Percentiles rank a stretch among this genome's conserved stretches.
These are phyloP conservation scores for Alligator mississippiensis DNA, from an alignment of 2,113 vertebrate genomes.

Conservation along the genomic window DNA sequence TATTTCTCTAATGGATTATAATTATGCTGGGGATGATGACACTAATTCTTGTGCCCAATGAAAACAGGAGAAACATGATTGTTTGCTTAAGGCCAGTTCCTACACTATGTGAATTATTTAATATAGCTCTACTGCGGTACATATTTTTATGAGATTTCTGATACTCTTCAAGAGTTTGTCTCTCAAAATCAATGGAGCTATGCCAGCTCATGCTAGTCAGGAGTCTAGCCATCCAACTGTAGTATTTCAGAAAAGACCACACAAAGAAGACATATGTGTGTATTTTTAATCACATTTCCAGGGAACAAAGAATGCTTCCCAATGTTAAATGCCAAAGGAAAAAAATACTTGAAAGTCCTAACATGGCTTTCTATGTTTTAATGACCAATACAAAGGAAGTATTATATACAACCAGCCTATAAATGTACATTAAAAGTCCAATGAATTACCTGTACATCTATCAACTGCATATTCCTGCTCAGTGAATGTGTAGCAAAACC, in stretches of 20 bases:
- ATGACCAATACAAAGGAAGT: background rate
- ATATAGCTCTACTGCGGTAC: background rate
- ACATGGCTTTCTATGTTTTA: background rate
- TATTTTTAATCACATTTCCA: background rate
- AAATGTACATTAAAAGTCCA: background rate
- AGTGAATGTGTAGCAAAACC: background rate
- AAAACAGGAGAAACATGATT: slow-evolving; percentile 7
- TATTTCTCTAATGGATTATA: slow-evolving; percentile 32
- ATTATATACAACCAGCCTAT: background rate
- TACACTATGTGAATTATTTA: background rate
- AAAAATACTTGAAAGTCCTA: background rate
- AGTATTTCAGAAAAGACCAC: slow-evolving; percentile 9
- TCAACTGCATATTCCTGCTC: background rate
- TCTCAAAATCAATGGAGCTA: slow-evolving; percentile 37
- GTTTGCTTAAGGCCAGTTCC: background rate
- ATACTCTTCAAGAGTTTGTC: slow-evolving; percentile 3
- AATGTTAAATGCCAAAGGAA: background rate
- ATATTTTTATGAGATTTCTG: background rate
- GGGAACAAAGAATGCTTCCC: background rate
- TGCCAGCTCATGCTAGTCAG: slow-evolving; percentile 1
- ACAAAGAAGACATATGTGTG: background rate
- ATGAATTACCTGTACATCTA: background rate
- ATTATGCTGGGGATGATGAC: background rate
- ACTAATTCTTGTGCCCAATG: background rate
- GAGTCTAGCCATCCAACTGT: slow-evolving; percentile 11